Base-by-base conservation (phyloP, 53 echinoderm and acorn worm species). In the Apostichopus leukothele region DNA sequence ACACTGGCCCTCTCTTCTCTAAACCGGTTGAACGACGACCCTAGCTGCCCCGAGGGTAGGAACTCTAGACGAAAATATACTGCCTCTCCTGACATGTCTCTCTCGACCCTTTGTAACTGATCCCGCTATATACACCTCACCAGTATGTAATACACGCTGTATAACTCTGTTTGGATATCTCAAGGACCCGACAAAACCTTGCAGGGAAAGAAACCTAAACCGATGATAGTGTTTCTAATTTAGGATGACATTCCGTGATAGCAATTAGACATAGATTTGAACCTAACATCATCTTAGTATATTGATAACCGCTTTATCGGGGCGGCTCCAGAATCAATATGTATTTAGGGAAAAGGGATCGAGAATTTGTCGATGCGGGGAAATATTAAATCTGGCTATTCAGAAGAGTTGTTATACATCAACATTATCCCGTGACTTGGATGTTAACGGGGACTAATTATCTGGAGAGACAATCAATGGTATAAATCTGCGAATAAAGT, bases 181-280 rank as follows among this genome's bases (percentile, higher is more conserved):
- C 81, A 81, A 81, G 81, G 81, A 81, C 81, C 81, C 81, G 60
- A 81, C 79, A 54, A 59, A 81, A 59, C 81, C 81, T 81, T 59
- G 81, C 81, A 81, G 81, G 39, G 81, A 19, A 54, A 50, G 59
- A 81, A 19, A 81, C 20, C n/a, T 18, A 50, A 21, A 21, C 22
- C 55, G 81, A 23, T 81, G 81, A 81, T 81, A 60, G 81, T 81
- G 81, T 81, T 81, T 81, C 81, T 81, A 81, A 81, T 81, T 81
- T 81, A 81, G 59, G 59, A 81, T 53, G 81, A 55, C 81, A 81
- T 81, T 81, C 81, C 81, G 6, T 54, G 81, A 81, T 57, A 81
- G 81, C 71, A 71, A 71, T 71, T 71, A 71, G 16, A 71, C 18
- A n/a, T 71, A 71, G 6, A 57, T 57, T 9, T 57, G 10, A 9